Base-by-base conservation (phyloP, 2,797 vertebrate species). In the Hoplostethus mediterraneus region DNA sequence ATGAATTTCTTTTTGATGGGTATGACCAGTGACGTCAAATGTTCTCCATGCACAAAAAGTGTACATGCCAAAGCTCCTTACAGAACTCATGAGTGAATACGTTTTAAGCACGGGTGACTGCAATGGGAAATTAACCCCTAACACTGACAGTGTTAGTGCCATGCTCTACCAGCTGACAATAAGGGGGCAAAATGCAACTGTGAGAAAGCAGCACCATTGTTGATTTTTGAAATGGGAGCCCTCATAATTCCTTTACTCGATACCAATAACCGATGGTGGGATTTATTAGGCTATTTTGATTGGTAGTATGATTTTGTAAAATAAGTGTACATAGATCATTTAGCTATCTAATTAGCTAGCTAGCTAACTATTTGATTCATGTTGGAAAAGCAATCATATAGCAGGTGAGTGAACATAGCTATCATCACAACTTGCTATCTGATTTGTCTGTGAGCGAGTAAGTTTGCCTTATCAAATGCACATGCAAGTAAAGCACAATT, bases 401-500 rank as follows among this genome's bases (percentile, higher is more conserved):
- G 48, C 47, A 67, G 11, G 10, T 14, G 51, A 25, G 33, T 54
- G 57, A 47, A 49, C 16, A 5, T 49, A n/a, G 28, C 30, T 33
- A 71, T 68, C 60, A 63, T 60, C 52, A 60, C 59, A 31, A 28
- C 33, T 6, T n/a, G 45, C 45, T 47, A 72, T 64, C 36, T 64
- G 55, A 67, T 36, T 51, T 28, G 13, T 65, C 17, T 56, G 31
- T 47, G 36, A 63, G 42, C 59, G 53, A 28, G 57, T 68, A 17
- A 31, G 25, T 48, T 53, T 33, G 21, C 7, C 9, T 74, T 59
- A 73, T 72, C 53, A 80, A 67, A 74, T 69, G 14, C 13, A 53
- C 48, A 57, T 28, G 40, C 62, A 67, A 72, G 73, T 12, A 44
- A 44, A 44, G 42, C 42, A 44, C 76, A 44, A 71, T 74, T 77